Percentiles rank a stretch among this genome's conserved stretches.
These are phyloP conservation scores for Gryon sp. DNA, from an alignment of 1,140 invertebrate genomes.

Conservation along the genomic window DNA sequence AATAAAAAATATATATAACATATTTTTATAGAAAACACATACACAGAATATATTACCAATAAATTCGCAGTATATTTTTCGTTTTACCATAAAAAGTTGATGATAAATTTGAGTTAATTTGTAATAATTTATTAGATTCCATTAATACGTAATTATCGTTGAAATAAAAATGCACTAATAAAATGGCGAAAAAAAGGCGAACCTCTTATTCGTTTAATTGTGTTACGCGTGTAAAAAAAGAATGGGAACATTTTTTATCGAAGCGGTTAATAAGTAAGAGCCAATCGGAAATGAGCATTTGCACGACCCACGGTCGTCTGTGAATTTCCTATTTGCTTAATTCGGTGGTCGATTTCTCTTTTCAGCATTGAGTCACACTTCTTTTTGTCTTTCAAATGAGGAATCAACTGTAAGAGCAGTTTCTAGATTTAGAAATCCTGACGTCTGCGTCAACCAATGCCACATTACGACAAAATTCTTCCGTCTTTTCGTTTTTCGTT, in stretches of 20 bases:
- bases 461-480: constrained; percentile 72
- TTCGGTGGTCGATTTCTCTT: constrained; percentile 67
- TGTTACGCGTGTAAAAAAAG: constrained; percentile 19
- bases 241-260: constrained; percentile 52
- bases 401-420: constrained; percentile 62
- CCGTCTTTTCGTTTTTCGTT: constrained; percentile 60
- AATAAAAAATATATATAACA: no score
- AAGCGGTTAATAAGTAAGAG: constrained; percentile 12
- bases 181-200: constrained; percentile 49
- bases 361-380: constrained; percentile 66
- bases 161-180: no score
- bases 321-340: constrained; percentile 66
- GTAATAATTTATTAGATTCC: no score
- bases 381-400: constrained; percentile 62
- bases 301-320: constrained; percentile 55
- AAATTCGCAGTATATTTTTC: no score
- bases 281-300: constrained; percentile 53
- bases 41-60: no score
- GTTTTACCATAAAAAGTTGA: no score
- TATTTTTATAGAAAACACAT: no score
- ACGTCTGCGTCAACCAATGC: constrained; percentile 63
- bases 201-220: no score
- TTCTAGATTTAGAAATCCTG: constrained; percentile 68
- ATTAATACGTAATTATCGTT: no score
- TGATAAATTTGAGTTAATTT: no score